These are phyloP conservation scores for Herminia tarsipennalis DNA, from an alignment of 2,888 invertebrate genomes.

Conservation along the genomic window DNA sequence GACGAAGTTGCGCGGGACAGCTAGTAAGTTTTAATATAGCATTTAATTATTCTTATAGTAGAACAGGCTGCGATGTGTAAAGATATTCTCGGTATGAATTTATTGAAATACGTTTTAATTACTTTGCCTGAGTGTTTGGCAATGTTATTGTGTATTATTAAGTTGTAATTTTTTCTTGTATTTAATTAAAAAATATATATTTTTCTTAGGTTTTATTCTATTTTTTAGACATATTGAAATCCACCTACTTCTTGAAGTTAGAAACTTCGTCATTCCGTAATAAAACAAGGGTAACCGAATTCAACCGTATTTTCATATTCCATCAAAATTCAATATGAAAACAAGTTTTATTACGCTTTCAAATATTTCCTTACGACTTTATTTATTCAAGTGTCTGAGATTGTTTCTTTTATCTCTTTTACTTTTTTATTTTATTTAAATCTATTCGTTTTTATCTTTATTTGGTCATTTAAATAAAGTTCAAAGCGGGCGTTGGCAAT, in stretches of 20 bases:
- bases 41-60: background rate
- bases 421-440: conserved; percentile 2
- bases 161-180: too few species aligned
- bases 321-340: conserved; percentile 4
- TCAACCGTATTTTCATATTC: background rate
- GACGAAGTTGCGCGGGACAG: too few species aligned
- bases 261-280: too few species aligned
- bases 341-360: background rate
- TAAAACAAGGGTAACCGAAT: background rate
- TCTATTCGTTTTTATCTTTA: background rate
- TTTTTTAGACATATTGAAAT: too few species aligned
- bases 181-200: too few species aligned
- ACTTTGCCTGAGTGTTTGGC: background rate
- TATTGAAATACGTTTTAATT: background rate
- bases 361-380: background rate
- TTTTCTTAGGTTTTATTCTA: too few species aligned
- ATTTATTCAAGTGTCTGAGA: background rate
- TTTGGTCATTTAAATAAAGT: background rate
- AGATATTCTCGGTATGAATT: background rate
- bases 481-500: conserved; percentile 13
- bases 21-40: background rate
- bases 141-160: too few species aligned
- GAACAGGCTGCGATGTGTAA: background rate
- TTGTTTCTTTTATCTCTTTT: background rate
- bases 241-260: too few species aligned